Evolutionary conservation across 2,113 vertebrate genomes (phyloP).

Genomic region (Myocastor coypus): DNA sequence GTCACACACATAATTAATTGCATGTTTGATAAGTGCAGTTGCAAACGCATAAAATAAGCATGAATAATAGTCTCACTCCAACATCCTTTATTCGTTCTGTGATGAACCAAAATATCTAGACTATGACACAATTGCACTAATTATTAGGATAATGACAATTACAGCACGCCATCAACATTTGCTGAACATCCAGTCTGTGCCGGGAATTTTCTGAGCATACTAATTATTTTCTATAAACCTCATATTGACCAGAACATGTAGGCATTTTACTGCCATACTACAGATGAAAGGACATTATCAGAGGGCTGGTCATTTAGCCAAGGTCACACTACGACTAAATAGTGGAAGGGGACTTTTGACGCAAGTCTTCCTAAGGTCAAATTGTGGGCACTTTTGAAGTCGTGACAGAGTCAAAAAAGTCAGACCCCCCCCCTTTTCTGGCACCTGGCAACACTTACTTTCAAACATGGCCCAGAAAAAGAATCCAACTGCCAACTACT

Average conservation of each 20-base stretch:
- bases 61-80: background rate
- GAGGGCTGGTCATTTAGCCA: background rate
- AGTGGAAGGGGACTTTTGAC: background rate
- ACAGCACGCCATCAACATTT: background rate
- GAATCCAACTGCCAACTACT: background rate
- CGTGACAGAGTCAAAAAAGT: background rate
- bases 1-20: conserved; percentile 7
- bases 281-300: background rate
- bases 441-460: background rate
- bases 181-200: background rate
- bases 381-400: background rate
- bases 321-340: background rate
- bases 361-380: background rate
- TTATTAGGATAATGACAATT: background rate
- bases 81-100: background rate
- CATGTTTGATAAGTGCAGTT: background rate
- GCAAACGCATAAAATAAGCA: background rate
- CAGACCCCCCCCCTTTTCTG: conserved; percentile 14
- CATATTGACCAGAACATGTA: background rate
- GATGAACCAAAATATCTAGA: background rate
- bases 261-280: background rate
- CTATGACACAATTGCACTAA: background rate
- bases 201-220: background rate
- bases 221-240: conserved; percentile 17
- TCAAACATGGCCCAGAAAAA: conserved; percentile 6